Evolutionary conservation across 2,888 invertebrate species (phyloP).

Genomic region (Amblyjoppa proteus): DNA sequence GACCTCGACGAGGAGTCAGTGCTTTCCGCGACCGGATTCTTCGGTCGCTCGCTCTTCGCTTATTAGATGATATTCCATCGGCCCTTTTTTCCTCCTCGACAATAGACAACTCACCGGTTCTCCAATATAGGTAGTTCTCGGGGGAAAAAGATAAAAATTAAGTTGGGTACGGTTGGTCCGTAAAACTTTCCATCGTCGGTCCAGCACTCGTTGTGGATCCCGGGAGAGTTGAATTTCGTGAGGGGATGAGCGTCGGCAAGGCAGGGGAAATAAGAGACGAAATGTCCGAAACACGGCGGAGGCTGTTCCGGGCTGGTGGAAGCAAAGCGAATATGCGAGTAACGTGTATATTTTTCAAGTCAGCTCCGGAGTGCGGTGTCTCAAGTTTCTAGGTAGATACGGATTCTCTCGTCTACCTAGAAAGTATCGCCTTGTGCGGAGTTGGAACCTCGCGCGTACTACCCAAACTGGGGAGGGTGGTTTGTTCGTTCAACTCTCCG

Average conservation of each 20-base stretch:
- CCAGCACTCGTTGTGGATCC: background rate
- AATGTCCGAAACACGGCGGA: background rate
- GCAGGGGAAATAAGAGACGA: background rate
- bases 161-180: background rate
- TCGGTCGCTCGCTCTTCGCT: conserved; percentile 17
- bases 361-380: conserved; percentile 1
- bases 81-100: background rate
- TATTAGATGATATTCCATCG: conserved; percentile 32
- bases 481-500: conserved; percentile 40
- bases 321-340: background rate
- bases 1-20: conserved; percentile 58
- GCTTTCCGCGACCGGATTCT: conserved; percentile 55
- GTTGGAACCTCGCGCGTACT: background rate
- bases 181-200: conserved; percentile 4
- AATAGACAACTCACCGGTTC: background rate
- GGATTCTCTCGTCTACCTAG: background rate
- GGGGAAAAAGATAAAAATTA: background rate
- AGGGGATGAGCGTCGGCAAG: conserved; percentile 1
- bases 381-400: conserved; percentile 8
- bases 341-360: conserved; percentile 7
- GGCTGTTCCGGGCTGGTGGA: background rate
- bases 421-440: conserved; percentile 11
- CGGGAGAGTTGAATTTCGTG: background rate
- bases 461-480: background rate
- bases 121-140: background rate